Percentiles rank a stretch among this genome's conserved stretches.
These are phyloP conservation scores for Carapus acus DNA, from an alignment of 2,797 vertebrate species.

Conservation along the genomic window DNA sequence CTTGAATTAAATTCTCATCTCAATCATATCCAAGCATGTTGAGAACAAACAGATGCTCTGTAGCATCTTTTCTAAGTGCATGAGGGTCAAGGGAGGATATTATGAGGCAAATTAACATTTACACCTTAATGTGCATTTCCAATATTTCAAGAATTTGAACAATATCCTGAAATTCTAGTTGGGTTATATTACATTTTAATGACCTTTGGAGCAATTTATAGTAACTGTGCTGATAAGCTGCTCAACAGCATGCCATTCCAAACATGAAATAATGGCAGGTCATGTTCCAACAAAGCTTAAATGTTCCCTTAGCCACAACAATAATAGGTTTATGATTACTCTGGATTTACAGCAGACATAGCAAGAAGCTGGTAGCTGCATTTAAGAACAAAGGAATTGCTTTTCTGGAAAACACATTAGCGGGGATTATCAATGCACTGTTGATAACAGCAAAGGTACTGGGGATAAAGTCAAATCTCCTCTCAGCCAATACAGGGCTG, in stretches of 20 bases:
- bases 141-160: background rate
- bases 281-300: slow-evolving; percentile 27
- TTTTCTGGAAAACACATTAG: slow-evolving; percentile 33
- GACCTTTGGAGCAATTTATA: slow-evolving; percentile 9
- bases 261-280: slow-evolving; percentile 25
- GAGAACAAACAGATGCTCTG: slow-evolving; percentile 21
- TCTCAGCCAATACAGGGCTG: background rate
- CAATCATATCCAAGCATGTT: too few species aligned
- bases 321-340: slow-evolving; percentile 37
- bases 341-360: slow-evolving; percentile 21
- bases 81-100: too few species aligned
- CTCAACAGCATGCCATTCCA: slow-evolving; percentile 26
- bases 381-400: slow-evolving; percentile 22
- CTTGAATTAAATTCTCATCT: too few species aligned
- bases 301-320: slow-evolving; percentile 30
- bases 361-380: slow-evolving; percentile 19
- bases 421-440: slow-evolving; percentile 21
- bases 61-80: slow-evolving; percentile 24
- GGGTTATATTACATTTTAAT: background rate
- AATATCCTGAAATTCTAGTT: background rate
- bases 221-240: slow-evolving; percentile 21
- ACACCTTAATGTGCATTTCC: too few species aligned
- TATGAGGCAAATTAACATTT: too few species aligned
- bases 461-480: slow-evolving; percentile 7
- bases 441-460: slow-evolving; percentile 22